Conservation (phyloP, 2,113 vertebrate genomes). For the Felis chaus region DNA sequence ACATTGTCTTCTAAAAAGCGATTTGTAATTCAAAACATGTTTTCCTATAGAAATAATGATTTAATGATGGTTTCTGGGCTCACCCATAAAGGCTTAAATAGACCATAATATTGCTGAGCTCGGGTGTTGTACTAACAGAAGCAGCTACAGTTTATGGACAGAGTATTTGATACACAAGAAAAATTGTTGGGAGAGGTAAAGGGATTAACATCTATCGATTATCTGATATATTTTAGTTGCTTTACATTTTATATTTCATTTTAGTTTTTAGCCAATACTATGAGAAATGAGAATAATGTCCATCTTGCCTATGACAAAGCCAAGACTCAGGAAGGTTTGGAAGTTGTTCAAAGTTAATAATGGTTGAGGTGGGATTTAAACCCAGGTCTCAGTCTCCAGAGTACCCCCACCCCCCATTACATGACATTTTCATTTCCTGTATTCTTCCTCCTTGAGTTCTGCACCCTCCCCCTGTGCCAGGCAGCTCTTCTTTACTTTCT, state of each 20-base stretch:
- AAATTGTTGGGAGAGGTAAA: not conserved
- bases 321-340: not conserved
- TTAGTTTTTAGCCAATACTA: not conserved
- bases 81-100: not conserved
- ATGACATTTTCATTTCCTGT: not conserved
- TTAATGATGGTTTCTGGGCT: not conserved
- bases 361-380: not conserved
- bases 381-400: not conserved
- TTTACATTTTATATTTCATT: not conserved
- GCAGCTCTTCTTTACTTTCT: not conserved
- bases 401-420: too few species aligned
- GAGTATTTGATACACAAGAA: too few species aligned
- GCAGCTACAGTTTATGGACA: too few species aligned
- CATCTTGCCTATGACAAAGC: not conserved
- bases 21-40: not conserved
- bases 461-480: fast-evolving
- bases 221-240: not conserved
- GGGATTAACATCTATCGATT: not conserved
- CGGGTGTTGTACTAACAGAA: not conserved
- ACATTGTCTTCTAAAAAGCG: not conserved
- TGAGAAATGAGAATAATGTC: not conserved
- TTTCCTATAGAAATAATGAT: not conserved
- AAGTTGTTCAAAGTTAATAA: not conserved
- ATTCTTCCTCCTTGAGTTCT: not conserved
- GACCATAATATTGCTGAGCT: not conserved